A percentile compares a stretch with the other conserved stretches of the same genome.
Conservation (phyloP, 2,797 vertebrate genomes). For the Hephaestus fuliginosus region DNA sequence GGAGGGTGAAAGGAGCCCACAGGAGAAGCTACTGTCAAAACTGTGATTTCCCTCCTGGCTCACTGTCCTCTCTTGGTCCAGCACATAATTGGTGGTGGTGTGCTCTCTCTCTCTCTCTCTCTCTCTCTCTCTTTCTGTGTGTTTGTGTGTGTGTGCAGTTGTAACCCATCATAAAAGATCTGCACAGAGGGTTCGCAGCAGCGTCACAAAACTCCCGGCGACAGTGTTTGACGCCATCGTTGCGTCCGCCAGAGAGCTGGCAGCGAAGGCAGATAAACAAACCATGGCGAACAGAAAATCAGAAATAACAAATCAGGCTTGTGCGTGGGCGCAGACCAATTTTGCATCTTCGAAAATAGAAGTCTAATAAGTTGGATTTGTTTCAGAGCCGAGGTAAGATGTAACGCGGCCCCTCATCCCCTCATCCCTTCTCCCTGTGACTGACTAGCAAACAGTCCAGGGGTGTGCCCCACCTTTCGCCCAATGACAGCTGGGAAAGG, state of each 20-base stretch:
- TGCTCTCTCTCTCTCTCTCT: too few species aligned
- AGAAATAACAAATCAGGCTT: background rate
- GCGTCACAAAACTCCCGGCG: slow-evolving; percentile 25
- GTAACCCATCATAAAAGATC: slow-evolving; percentile 19
- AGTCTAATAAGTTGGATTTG: background rate
- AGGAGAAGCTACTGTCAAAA: slow-evolving; percentile 66
- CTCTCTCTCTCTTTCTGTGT: background rate
- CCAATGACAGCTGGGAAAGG: too few species aligned
- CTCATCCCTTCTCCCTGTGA: too few species aligned
- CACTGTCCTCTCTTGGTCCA: slow-evolving; percentile 44
- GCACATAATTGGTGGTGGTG: slow-evolving; percentile 45
- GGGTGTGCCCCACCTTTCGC: too few species aligned
- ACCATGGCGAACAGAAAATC: background rate
- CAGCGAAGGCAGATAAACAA: slow-evolving; percentile 1
- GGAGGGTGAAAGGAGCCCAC: slow-evolving; percentile 43
- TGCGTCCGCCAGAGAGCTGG: background rate
- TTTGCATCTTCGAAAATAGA: background rate
- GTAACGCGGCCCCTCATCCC: too few species aligned
- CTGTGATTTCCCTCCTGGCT: slow-evolving; percentile 67
- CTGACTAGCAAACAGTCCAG: too few species aligned
- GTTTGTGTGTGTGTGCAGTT: background rate
- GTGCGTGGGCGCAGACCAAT: background rate
- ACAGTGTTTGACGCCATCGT: slow-evolving; percentile 1
- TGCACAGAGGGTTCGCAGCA: slow-evolving; percentile 8
- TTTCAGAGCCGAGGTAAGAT: background rate